Evolutionary conservation across 2,888 invertebrate species (phyloP).

Genomic region (Dysmachus trigonus): DNA sequence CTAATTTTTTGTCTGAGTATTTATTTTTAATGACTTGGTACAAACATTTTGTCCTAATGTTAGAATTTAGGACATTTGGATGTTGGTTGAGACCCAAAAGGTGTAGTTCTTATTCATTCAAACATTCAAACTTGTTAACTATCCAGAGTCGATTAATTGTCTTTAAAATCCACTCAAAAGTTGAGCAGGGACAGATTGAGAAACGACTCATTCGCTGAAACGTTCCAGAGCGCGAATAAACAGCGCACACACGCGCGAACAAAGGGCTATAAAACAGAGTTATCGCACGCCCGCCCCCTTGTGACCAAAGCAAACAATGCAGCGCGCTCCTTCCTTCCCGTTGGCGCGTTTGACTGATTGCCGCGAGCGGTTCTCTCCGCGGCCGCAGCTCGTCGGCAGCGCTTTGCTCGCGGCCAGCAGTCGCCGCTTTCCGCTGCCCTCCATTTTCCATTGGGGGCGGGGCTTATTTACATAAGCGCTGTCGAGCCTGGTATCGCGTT

Average conservation of each 20-base stretch:
- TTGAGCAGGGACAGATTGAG: background rate
- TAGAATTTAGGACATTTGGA: no score
- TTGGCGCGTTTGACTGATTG: background rate
- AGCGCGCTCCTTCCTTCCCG: conserved; percentile 1
- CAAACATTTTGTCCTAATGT: no score
- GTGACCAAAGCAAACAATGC: background rate
- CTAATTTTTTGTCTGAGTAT: no score
- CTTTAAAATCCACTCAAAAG: background rate
- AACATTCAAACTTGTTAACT: background rate
- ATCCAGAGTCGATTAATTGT: background rate
- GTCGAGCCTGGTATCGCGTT: conserved; percentile 12
- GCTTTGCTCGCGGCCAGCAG: background rate
- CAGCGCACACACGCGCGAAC: background rate
- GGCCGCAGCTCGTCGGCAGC: background rate
- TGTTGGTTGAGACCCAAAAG: no score
- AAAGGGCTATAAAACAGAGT: background rate
- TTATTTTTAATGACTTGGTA: no score
- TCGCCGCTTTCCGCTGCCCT: background rate
- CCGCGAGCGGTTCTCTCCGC: background rate
- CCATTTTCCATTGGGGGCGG: background rate
- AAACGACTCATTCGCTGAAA: background rate
- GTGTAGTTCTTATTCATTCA: no score
- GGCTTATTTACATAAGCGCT: conserved; percentile 20
- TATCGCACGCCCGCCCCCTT: background rate
- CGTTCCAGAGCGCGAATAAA: background rate